phyloP scores from a whole-genome alignment of 2,888 invertebrate species.

The Abrostola tripartita region DNA sequence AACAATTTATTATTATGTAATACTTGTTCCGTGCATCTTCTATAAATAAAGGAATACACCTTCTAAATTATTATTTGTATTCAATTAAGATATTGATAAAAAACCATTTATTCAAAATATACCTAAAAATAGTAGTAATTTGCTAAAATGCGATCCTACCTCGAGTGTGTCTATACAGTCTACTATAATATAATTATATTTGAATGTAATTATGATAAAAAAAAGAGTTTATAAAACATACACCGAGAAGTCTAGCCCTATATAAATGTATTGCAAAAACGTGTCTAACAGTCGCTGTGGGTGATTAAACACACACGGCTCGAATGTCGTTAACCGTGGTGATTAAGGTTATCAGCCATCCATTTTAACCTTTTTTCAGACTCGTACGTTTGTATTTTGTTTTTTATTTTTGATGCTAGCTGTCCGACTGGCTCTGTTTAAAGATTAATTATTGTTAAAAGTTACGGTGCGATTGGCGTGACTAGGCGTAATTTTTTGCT shows the following conservation, averaged over 20 bases:
- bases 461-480: too few species aligned
- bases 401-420: conserved; percentile 19
- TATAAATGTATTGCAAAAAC: conserved; percentile 33
- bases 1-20: too few species aligned
- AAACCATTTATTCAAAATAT: too few species aligned
- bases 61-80: too few species aligned
- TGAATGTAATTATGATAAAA: background rate
- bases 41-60: too few species aligned
- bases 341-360: conserved; percentile 55
- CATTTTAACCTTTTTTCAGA: conserved; percentile 47
- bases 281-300: conserved; percentile 40
- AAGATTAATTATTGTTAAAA: conserved; percentile 4
- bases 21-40: too few species aligned
- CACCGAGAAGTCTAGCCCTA: background rate
- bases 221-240: background rate
- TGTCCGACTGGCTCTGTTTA: conserved; percentile 13
- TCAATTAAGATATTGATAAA: too few species aligned
- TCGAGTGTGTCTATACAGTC: too few species aligned
- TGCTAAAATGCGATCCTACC: too few species aligned
- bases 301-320: conserved; percentile 44
- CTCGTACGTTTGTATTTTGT: conserved; percentile 36
- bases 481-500: too few species aligned
- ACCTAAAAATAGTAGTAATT: too few species aligned
- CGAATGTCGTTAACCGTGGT: conserved; percentile 47
- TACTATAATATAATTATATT: too few species aligned